Base-by-base conservation (phyloP, 1,140 invertebrate genomes). In the Drosophila simulans region DNA sequence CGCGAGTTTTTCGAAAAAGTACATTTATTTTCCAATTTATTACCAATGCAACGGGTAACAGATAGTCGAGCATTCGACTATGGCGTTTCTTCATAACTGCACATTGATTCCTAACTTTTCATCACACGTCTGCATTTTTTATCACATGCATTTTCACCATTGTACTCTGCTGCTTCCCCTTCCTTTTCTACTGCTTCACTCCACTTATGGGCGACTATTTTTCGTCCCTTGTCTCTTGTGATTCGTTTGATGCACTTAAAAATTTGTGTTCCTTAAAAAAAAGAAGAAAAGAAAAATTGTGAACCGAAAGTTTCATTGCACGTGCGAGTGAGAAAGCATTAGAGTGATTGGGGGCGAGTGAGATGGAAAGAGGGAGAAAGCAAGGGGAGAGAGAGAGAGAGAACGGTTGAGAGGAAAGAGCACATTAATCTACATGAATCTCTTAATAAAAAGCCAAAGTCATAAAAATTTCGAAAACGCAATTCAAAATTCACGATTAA, bases 401-500 rank as follows among this genome's bases (percentile, higher is more conserved):
- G 77, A 85, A 85, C 77, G 80, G 74, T 82, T 70, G 68, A 86
- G 77, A 77, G 73, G 82, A 86, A 86, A 86, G 62, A 89, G 80
- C 80, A 89, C 64, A 89, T 83, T 70, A 68, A 79, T 69, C 39
- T 77, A 86, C 62, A 81, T 69, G 53, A 89, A 84, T 62, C 58
- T 70, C 66, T 60, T 63, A 77, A 79, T 76, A 89, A 89, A 84
- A 88, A 89, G 83, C 83, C 83, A 88, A 88, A 89, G 76, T 60
- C 83, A 83, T 71, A 49, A 13, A 63, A 85, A 74, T 89, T 88
- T 68, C 58, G 56, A 65, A n/a, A 80, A 77, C 42, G 48, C 64
- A 52, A 59, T 65, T 70, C 35, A 79, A 77, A 77, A 59, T 35
- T 62, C 20, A 63, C 63, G 49, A 80, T 22, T 34, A 82, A 49